These are phyloP conservation scores for Ophion obscuratus DNA, from an alignment of 2,888 invertebrate species.

Conservation along the genomic window DNA sequence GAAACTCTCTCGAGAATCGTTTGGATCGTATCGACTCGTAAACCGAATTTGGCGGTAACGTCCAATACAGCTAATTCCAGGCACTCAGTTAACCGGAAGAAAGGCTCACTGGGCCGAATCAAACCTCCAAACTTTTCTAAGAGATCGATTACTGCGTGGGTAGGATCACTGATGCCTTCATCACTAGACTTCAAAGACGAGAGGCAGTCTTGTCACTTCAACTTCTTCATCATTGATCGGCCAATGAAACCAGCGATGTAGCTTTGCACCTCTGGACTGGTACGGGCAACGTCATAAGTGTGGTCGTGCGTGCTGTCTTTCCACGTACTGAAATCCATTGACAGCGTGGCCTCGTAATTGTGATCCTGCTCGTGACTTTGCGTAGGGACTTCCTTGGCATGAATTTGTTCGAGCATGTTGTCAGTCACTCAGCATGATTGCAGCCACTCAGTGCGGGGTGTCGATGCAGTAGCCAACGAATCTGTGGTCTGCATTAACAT, in stretches of 20 bases:
- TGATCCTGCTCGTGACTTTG: not conserved
- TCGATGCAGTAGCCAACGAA: conserved; percentile 10
- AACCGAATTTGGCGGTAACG: not conserved
- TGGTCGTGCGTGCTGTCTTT: conserved; percentile 3
- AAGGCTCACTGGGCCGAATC: conserved; percentile 4
- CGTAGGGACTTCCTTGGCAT: not conserved
- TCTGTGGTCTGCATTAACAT: conserved; percentile 15
- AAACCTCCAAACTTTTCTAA: not conserved
- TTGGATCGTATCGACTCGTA: conserved; percentile 14
- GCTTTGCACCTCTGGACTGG: not conserved
- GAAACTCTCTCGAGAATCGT: not conserved
- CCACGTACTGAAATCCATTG: not conserved
- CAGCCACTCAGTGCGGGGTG: not conserved
- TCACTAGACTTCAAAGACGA: not conserved
- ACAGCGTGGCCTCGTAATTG: too few relatives aligned
- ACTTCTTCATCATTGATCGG: not conserved
- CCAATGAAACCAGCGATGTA: conserved; percentile 2
- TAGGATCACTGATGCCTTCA: not conserved
- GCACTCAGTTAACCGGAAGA: not conserved
- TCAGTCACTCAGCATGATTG: conserved; percentile 2
- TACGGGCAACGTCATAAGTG: conserved; percentile 11
- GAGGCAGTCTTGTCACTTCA: not conserved
- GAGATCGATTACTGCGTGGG: conserved; percentile 1
- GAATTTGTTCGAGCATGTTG: conserved; percentile 3
- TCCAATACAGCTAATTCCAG: conserved; percentile 12